Evolutionary conservation across 2,888 invertebrate species (phyloP), one percentile per base, ranked within the genome.

Genomic region (Notodromas monacha): DNA sequence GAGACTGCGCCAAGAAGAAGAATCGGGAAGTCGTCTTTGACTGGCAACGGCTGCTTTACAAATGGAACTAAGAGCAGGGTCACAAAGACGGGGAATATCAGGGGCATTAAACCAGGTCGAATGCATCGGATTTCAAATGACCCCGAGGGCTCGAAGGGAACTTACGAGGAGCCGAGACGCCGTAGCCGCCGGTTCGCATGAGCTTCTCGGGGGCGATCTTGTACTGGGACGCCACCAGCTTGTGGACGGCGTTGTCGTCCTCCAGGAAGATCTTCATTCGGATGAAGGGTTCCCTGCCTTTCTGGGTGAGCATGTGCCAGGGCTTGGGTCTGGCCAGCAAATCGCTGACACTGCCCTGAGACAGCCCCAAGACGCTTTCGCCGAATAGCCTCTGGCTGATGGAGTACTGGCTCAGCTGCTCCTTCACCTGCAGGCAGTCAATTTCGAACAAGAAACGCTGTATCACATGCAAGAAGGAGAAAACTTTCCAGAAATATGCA

Each of bases 381-480:
- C 96, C 96, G 46, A 96, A 96, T 30, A 96, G 57, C 39, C 96
- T 63, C 54, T 99, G 96, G 42, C 89, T 89, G 45, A 99, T 81
- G 38, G 79, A 79, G 51, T 79, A 84, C 51, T 81, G 81, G 41
- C 79, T 79, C 32, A 81, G 54, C 41, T 79, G 77, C 52, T 84
- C 81, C 51, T 81, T 81, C 13, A 81, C 79, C 60, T 60, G 41
- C 8, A 40, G 39, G 10, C 11, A 13, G 12, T 27, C 27, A n/a
- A 27, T 27, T 13, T n/a, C n/a, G n/a, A n/a, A n/a, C 10, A 8
- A 6, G 12, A 6, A n/a, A 6, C 27, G 5, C 6, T 27, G 6
- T 6, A n/a, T 13, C 27, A 8, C 6, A 12, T 27, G 10, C 6
- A 13, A 27, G 27, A n/a, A n/a, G 27, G 27, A 12, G 27, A 13